Evolutionary conservation across 2,113 vertebrate genomes (phyloP).

Genomic region (Dissostichus mawsoni): DNA sequence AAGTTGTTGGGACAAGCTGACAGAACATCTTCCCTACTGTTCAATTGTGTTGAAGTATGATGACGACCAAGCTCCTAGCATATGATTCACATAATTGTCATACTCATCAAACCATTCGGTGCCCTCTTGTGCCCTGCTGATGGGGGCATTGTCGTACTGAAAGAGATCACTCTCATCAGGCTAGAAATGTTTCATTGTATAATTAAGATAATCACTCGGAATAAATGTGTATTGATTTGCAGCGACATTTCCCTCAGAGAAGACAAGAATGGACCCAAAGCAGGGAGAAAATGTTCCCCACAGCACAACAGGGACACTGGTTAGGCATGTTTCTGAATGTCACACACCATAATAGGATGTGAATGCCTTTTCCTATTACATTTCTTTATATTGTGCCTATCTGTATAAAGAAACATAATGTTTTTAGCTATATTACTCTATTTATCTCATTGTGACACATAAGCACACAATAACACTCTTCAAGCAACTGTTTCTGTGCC

Average conservation of each 20-base stretch:
- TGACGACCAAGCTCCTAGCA: background rate
- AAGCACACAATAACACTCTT: background rate
- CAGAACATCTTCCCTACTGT: background rate
- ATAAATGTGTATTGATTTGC: slow-evolving; percentile 8
- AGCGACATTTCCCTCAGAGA: background rate
- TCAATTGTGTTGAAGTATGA: too few species aligned
- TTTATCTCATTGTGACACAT: background rate
- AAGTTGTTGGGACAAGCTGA: background rate
- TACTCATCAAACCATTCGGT: background rate
- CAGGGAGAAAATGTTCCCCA: background rate
- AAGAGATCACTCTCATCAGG: slow-evolving; percentile 8
- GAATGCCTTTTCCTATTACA: background rate
- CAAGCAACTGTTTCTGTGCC: background rate
- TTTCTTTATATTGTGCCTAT: background rate
- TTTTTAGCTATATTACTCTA: background rate
- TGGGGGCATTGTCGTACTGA: background rate
- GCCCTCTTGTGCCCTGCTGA: background rate
- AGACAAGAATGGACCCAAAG: background rate
- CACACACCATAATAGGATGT: background rate
- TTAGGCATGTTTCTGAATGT: background rate
- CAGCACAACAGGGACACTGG: background rate
- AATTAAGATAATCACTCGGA: background rate
- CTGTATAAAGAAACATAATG: background rate
- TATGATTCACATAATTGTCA: background rate
- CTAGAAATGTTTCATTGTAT: background rate